A percentile compares a stretch with the other conserved stretches of the same genome.
These are phyloP conservation scores for Oreotragus oreotragus DNA, from an alignment of 2,113 vertebrate genomes.

Conservation along the genomic window DNA sequence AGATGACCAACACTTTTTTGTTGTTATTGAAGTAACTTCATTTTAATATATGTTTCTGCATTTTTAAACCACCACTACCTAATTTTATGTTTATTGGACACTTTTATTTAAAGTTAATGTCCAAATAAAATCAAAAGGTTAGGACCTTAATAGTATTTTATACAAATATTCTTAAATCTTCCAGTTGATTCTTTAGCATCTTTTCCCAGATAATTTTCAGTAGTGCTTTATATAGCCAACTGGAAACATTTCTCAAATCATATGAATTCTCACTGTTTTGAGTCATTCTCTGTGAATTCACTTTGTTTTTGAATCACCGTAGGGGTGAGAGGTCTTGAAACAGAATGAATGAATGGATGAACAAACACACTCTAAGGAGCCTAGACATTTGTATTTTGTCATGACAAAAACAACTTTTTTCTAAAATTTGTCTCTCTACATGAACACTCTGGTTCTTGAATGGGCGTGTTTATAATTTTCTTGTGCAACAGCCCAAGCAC, in stretches of 20 bases:
- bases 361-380: constrained; percentile 58
- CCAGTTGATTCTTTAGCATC: constrained; percentile 23
- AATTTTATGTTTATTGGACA: background rate
- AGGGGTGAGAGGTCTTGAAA: constrained; percentile 67
- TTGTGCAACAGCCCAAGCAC: constrained; percentile 22
- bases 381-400: constrained; percentile 44
- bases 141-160: background rate
- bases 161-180: background rate
- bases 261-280: constrained; percentile 37
- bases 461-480: constrained; percentile 50
- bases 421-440: constrained; percentile 52
- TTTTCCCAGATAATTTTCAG: constrained; percentile 6
- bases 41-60: background rate
- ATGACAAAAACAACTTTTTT: constrained; percentile 41
- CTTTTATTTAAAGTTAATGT: background rate
- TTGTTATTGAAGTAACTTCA: background rate
- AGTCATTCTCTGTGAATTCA: constrained; percentile 59
- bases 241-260: constrained; percentile 60
- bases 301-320: constrained; percentile 61
- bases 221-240: background rate
- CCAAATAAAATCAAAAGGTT: background rate
- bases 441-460: constrained; percentile 18
- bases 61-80: background rate
- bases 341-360: constrained; percentile 74
- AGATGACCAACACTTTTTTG: background rate